Evolutionary conservation across 2,888 invertebrate species (phyloP).

Genomic region (Litoditis marina): DNA sequence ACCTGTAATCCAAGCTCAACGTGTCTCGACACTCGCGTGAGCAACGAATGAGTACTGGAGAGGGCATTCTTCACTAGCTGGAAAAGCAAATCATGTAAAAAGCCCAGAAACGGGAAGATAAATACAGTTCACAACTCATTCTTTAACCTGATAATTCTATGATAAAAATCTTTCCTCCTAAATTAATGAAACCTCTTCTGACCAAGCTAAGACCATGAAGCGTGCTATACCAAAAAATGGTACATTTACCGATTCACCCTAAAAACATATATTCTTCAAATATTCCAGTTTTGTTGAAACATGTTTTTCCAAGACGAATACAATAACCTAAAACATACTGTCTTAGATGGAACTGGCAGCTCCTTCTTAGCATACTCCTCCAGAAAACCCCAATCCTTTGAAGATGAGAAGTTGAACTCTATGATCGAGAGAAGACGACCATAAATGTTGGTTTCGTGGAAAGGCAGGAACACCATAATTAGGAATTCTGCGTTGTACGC

Average conservation of each 20-base stretch:
- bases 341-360: conserved; percentile 46
- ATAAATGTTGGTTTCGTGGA: conserved; percentile 87
- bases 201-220: no score
- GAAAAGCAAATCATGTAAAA: background rate
- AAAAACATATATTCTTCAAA: no score
- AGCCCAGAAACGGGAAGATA: background rate
- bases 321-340: conserved; percentile 13
- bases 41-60: conserved; percentile 31
- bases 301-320: no score
- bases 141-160: no score
- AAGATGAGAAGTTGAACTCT: conserved; percentile 66
- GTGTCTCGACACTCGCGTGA: conserved; percentile 34
- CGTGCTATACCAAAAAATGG: no score
- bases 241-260: no score
- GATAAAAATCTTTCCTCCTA: no score
- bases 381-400: conserved; percentile 63
- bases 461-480: conserved; percentile 80
- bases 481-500: conserved; percentile 81
- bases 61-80: conserved; percentile 33
- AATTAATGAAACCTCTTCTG: no score
- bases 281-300: no score
- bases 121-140: background rate
- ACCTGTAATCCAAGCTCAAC: conserved; percentile 31
- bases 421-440: conserved; percentile 75
- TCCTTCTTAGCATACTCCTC: conserved; percentile 36